Base-by-base conservation (phyloP, 2,113 vertebrate species). In the Ursus arctos region DNA sequence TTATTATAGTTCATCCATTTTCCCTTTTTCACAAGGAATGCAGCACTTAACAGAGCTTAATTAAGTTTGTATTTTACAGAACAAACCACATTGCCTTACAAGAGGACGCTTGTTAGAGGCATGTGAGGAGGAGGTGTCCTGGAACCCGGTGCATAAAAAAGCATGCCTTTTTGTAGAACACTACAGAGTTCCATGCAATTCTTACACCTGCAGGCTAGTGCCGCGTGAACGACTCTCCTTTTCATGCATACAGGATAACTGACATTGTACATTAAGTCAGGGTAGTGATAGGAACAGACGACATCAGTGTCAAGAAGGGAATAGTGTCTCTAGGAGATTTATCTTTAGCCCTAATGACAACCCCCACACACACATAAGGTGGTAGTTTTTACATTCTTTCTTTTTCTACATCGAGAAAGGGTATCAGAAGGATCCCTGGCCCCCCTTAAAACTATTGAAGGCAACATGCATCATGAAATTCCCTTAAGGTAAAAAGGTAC, bases 1-100 rank as follows among this genome's bases (percentile, higher is more conserved):
- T 98, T 98, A 95, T 98, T 97, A 91, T n/a, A 88, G 67, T 96
- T 95, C 95, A 90, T 92, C 87, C 76, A 88, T 95, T 93, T 97
- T 81, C 61, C 95, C 24, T 97, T 92, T 91, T 63, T 92, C 88
- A 87, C 67, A 67, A 72, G 88, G 15, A 98, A 97, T 47, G 26
- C 47, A 96, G 77, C 40, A 93, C 0, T 0, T 97, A 74, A 85
- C 76, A 61, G 96, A 69, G 59, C 53, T 97, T 95, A 96, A 81
- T 95, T 86, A 98, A 97, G 92, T 80, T 98, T 97, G 53, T 51
- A 84, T 87, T 89, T 98, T 94, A 80, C 33, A 53, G 61, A 18
- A 36, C 1, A 3, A 65, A 36, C 2, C 33, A 51, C 51, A 55
- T 55, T 74, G 74, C 33, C 79, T 93, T 83, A 76, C 7, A 49